Evolutionary conservation across 2,113 vertebrate genomes (phyloP), one percentile per base, ranked within the genome.

Genomic region (Climacteris rufus): DNA sequence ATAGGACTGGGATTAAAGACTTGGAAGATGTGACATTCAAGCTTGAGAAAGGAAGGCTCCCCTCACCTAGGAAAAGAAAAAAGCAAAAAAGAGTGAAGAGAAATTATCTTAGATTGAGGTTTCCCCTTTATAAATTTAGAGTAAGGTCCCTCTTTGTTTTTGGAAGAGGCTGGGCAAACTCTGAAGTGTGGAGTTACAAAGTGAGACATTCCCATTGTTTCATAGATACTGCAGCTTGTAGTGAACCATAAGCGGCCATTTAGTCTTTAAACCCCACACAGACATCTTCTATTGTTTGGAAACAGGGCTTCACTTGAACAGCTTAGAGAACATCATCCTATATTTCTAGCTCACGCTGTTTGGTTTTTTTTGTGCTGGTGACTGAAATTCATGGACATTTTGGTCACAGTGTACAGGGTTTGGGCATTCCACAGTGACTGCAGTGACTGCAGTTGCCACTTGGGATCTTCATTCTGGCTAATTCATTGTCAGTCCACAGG

Each of bases 21-120:
- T 57, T 76, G 22, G 82, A 70, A 74, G 35, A 75, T 7, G 10
- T 6, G 12, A 23, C n/a, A 77, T 60, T 68, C 49, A 65, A 75
- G 14, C 22, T 56, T 79, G 40, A 45, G 30, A 91, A 74, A 74
- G 19, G 6, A 87, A 24, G 9, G 10, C 6, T 17, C 2, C 4
- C 1, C 3, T 1, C 6, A 1, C 18, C 10, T 9, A 6, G 7
- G 3, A 27, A 7, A 13, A 37, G 39, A 30, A 9, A 57, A 39
- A 30, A 20, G 2, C 21, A 64, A 13, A 59, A 82, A 87, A 79
- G 3, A 49, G 6, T 33, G n/a, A 39, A 49, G 8, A 80, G 1
- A 93, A 68, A 19, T n/a, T 53, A 4, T 84, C 33, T 68, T 71
- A 70, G 21, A 45, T 11, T 59, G 33, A 80, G 11, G 6, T 30